Evolutionary conservation across 2,113 vertebrate genomes (phyloP).

Genomic region (Echinops telfairi): DNA sequence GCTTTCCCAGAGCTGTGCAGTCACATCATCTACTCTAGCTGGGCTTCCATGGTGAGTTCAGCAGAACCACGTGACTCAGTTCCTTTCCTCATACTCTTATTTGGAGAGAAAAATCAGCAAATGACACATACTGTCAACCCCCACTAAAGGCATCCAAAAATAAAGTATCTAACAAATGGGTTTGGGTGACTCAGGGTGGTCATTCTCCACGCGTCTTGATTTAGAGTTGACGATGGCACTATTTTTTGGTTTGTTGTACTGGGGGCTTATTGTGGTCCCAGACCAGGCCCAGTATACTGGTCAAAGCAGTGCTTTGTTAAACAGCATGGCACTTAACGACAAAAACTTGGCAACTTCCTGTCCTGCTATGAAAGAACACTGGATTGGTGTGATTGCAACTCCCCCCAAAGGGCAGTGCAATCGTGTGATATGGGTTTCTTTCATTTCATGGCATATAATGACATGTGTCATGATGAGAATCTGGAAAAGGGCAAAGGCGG

Average conservation of each 20-base stretch:
- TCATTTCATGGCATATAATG: background rate
- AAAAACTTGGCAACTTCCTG: constrained; percentile 37
- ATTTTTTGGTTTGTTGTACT: constrained; percentile 68
- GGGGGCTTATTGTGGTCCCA: constrained; percentile 63
- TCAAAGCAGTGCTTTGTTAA: constrained; percentile 68
- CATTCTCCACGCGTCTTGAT: constrained; percentile 53
- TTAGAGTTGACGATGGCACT: constrained; percentile 57
- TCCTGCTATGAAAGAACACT: constrained; percentile 53
- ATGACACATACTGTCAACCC: constrained; percentile 37
- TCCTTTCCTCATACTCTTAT: constrained; percentile 74
- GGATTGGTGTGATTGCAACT: constrained; percentile 3
- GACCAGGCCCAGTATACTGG: constrained; percentile 17
- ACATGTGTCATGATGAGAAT: background rate
- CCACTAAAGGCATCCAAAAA: constrained; percentile 65
- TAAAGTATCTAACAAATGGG: constrained; percentile 61
- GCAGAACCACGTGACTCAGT: constrained; percentile 77
- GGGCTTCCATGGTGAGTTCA: constrained; percentile 31
- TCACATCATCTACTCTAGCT: constrained; percentile 52
- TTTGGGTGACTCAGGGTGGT: constrained; percentile 69
- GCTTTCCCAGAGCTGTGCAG: constrained; percentile 62
- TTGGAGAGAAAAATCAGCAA: constrained; percentile 55
- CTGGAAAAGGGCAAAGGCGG: background rate
- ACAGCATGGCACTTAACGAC: constrained; percentile 20
- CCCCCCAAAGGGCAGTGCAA: background rate
- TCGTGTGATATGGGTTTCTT: background rate